Evolutionary conservation across 2,113 vertebrate species (phyloP), one percentile per base, ranked within the genome.

Genomic region (Tangachromis dhanisi): DNA sequence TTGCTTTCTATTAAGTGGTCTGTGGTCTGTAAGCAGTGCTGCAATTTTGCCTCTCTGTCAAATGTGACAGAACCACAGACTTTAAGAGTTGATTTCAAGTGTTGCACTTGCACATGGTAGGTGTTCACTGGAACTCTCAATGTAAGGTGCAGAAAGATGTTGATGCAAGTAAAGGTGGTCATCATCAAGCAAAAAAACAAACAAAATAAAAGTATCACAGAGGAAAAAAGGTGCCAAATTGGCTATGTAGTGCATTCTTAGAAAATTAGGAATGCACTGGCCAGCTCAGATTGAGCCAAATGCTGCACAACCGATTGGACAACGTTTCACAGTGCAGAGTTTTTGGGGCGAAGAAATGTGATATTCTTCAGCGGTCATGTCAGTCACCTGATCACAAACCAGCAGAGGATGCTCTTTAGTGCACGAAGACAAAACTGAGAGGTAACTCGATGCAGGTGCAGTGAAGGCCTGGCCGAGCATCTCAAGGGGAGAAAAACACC

Each of bases 151-250:
- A 68, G 61, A 38, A 68, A 38, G 33, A 68, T 68, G 7, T 21
- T 21, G 61, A 21, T 38, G 61, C 19, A 68, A 1, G 61, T 38
- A 66, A 38, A 66, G 19, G 61, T 66, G 7, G 33, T 68, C 33
- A 68, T 63, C 59, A 35, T 38, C 33, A 68, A 4, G 61, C 7
- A 38, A 61, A 61, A 26, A 55, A 5, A 4, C 5, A 19, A 59
- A 16, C 26, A 61, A 61, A 3, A 61, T 1, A 31, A 10, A 61
- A 31, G 14, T 17, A 10, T 61, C 57, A 31, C 14, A 31, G 57
- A 31, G 21, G 5, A 0, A 6, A 33, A 6, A 17, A 19, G 8
- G 3, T 1, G 16, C 5, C 5, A 61, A 61, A 31, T 61, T 0
- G 0, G 57, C 57, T 33, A 3, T 4, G 3, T 61, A 17, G 16